Base-by-base conservation (phyloP, 64 coral and sea anemone genomes). In the Montipora efflorescens region DNA sequence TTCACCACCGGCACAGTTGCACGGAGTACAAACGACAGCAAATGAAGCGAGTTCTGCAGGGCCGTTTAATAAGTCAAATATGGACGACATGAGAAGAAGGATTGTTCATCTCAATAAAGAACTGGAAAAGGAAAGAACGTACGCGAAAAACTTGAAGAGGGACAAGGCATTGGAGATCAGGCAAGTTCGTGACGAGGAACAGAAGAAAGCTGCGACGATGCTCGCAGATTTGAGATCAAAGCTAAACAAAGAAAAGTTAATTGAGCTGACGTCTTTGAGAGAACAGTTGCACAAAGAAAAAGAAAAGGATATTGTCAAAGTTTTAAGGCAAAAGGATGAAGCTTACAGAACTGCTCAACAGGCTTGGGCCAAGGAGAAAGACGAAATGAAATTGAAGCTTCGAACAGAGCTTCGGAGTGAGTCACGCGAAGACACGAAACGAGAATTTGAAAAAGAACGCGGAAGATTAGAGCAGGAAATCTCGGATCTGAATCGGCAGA, bases 261-360 rank as follows among this genome's bases (percentile, higher is more conserved):
- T 94, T 67, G 97, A 98, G 47, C 43, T 98, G 2, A 88, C 83
- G 18, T 92, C 94, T 5, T 74, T 94, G 28, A 98, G 69, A 78
- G 97, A 98, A 76, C 94, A 95, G 16, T 14, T 99, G 9, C 91
- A 81, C 83, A 99, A 94, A 19, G 98, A 99, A 22, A 99, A 99
- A 74, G 98, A 99, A 83, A 96, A 93, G 58, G 98, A 99, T 74
- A 93, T 99, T 23, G 14, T 94, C 0, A 92, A 96, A 25, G 67
- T 96, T 76, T 83, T 99, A 13, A 96, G 85, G 49, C 95, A 96
- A 83, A 96, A 99, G 90, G 98, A 99, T 57, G 98, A 99, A 67
- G 74, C 64, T 75, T 47, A 96, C 3, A 99, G 77, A 87, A 90
- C 46, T 7, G 92, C 95, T 43, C 98, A 99, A 44, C 92, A 91